Percentiles rank a stretch among this genome's conserved stretches.
These are phyloP conservation scores for Pelobates cultripes DNA, from an alignment of 2,797 vertebrate species.

Conservation along the genomic window DNA sequence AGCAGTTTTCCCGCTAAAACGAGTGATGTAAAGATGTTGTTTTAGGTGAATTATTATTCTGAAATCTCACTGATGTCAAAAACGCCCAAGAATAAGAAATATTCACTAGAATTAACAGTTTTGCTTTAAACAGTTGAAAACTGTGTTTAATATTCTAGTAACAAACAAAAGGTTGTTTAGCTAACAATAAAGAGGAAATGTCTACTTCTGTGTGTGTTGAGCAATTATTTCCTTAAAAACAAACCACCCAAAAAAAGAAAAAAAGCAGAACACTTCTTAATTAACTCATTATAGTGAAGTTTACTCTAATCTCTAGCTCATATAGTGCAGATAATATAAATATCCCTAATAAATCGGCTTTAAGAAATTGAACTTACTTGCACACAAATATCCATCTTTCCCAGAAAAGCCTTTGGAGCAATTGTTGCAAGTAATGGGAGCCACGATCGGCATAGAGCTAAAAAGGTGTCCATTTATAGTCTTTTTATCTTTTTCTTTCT, in stretches of 20 bases:
- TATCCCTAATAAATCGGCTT: no score
- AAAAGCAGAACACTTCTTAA: not conserved
- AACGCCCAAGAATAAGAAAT: no score
- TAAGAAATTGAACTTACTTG: conserved; percentile 74
- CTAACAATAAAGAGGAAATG: conserved; percentile 28
- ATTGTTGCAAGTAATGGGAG: conserved; percentile 79
- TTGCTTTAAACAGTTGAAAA: not conserved
- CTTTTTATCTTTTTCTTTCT: conserved; percentile 88
- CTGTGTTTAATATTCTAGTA: not conserved
- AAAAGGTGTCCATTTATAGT: conserved; percentile 84
- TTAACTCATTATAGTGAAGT: not conserved
- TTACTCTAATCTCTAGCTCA: not conserved
- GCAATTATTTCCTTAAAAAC: conserved; percentile 26
- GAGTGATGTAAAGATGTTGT: no score
- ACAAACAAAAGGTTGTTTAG: not conserved
- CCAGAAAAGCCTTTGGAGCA: conserved; percentile 83
- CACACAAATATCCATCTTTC: conserved; percentile 86
- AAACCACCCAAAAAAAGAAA: not conserved
- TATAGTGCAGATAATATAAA: no score
- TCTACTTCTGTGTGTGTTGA: not conserved
- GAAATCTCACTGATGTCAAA: not conserved
- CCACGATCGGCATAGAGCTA: conserved; percentile 69
- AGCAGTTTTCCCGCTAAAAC: no score
- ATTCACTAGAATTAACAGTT: not conserved
- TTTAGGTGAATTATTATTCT: no score